phyloP scores from a whole-genome alignment of 2,888 invertebrate genomes.

The Dicyrtomina minuta region DNA sequence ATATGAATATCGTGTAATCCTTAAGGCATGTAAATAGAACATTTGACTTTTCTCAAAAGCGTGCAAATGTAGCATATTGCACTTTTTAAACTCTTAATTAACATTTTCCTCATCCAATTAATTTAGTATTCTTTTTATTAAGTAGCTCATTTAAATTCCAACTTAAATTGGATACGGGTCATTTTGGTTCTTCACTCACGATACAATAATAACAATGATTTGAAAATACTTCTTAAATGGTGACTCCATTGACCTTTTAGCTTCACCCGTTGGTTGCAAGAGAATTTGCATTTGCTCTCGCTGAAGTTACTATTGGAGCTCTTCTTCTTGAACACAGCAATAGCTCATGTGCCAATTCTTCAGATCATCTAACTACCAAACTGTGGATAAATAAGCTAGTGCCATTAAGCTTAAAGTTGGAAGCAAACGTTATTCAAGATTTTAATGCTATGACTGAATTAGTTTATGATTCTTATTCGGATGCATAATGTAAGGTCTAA shows the following conservation, averaged over 20 bases:
- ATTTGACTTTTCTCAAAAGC: too few species aligned
- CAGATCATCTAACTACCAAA: constrained; percentile 39
- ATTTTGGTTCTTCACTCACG: too few species aligned
- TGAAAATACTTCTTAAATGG: too few species aligned
- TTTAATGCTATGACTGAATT: constrained; percentile 39
- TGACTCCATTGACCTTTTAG: too few species aligned
- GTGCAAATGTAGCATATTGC: too few species aligned
- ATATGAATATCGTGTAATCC: too few species aligned
- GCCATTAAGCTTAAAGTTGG: constrained; percentile 39
- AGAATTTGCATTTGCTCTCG: constrained; percentile 60
- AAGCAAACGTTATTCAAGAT: constrained; percentile 13
- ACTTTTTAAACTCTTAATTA: too few species aligned
- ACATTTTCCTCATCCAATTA: too few species aligned
- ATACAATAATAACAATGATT: too few species aligned
- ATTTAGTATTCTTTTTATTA: constrained; percentile 11
- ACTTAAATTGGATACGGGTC: too few species aligned
- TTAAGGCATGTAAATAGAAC: too few species aligned
- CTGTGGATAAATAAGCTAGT: constrained; percentile 39
- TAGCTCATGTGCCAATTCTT: constrained; percentile 13
- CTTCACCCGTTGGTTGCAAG: constrained; percentile 58
- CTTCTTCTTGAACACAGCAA: neutral
- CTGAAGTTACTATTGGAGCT: constrained; percentile 53
- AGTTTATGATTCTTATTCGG: constrained; percentile 40
- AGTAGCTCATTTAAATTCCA: too few species aligned
- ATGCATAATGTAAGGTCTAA: neutral